Evolutionary conservation across 2,113 vertebrate species (phyloP).

Genomic region (Regulus satrapa): DNA sequence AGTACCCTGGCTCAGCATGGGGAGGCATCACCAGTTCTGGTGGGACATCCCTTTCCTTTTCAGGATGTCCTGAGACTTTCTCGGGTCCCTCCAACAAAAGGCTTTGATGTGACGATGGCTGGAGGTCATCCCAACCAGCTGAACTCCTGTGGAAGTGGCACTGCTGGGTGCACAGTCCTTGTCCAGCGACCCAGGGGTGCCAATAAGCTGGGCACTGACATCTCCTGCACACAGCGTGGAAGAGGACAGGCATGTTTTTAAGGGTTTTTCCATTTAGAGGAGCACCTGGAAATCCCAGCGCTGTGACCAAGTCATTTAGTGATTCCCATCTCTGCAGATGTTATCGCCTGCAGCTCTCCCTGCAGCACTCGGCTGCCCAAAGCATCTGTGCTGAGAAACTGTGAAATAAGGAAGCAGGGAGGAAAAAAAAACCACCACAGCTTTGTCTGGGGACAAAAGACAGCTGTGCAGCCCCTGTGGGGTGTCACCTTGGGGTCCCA

Average conservation of each 20-base stretch:
- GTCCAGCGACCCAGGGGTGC: neutral
- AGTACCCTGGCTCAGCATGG: neutral
- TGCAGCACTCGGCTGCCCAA: neutral
- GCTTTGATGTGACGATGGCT: neutral
- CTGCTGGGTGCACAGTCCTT: neutral
- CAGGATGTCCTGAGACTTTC: neutral
- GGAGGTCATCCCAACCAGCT: neutral
- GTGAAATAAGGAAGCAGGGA: neutral
- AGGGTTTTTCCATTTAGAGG: neutral
- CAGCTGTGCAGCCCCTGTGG: neutral
- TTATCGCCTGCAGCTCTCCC: neutral
- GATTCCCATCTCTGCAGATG: neutral
- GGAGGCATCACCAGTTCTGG: neutral
- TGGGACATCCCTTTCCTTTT: neutral
- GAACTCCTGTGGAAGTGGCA: neutral
- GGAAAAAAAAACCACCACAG: neutral
- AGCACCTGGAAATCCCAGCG: neutral
- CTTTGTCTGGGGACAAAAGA: neutral
- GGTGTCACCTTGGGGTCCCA: neutral
- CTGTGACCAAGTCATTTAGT: neutral
- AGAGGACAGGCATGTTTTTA: neutral
- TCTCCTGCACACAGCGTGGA: neutral
- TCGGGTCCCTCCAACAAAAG: neutral
- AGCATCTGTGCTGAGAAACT: neutral
- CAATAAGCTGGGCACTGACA: no score